These are phyloP conservation scores for Ephydatia muelleri DNA, from an alignment of 37 sponge, comb jelly and placozoan genomes.

Conservation along the genomic window DNA sequence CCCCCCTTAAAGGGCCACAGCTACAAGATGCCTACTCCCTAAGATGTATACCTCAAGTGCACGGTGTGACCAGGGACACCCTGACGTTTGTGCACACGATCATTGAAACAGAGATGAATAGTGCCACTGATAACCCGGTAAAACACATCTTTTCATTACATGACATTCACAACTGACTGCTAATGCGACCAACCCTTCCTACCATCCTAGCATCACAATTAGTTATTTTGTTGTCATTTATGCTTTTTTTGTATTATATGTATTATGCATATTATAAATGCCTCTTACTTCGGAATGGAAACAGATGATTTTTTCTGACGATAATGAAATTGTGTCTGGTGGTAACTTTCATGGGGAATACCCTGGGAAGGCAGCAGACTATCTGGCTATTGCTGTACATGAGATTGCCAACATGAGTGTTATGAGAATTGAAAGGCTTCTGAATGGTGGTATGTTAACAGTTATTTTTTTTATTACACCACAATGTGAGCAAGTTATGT, in stretches of 20 bases:
- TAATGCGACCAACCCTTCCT: too few relatives aligned
- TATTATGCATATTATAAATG: not conserved
- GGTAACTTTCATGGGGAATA: constrained; percentile 96
- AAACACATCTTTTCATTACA: not conserved
- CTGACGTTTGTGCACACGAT: constrained; percentile 69
- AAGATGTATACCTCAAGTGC: constrained; percentile 75
- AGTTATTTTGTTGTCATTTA: too few relatives aligned
- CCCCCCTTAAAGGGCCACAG: constrained; percentile 18
- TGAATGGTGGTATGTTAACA: constrained; percentile 57
- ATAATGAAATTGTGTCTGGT: constrained; percentile 48
- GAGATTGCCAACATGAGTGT: constrained; percentile 90
- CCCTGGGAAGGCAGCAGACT: constrained; percentile 89
- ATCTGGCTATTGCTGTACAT: constrained; percentile 88
- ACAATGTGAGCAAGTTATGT: not conserved
- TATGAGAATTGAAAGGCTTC: constrained; percentile 73
- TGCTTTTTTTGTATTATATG: too few relatives aligned
- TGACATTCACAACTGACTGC: not conserved
- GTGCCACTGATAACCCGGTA: constrained; percentile 89
- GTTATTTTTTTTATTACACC: constrained; percentile 41
- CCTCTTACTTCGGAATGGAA: not conserved
- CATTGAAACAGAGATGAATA: constrained; percentile 81
- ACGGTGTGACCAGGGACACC: constrained; percentile 82
- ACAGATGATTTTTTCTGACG: constrained; percentile 54
- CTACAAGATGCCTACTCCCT: constrained; percentile 85
- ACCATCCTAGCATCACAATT: too few relatives aligned